phyloP scores from a whole-genome alignment of 2,113 vertebrate species.

The Seriola quinqueradiata region DNA sequence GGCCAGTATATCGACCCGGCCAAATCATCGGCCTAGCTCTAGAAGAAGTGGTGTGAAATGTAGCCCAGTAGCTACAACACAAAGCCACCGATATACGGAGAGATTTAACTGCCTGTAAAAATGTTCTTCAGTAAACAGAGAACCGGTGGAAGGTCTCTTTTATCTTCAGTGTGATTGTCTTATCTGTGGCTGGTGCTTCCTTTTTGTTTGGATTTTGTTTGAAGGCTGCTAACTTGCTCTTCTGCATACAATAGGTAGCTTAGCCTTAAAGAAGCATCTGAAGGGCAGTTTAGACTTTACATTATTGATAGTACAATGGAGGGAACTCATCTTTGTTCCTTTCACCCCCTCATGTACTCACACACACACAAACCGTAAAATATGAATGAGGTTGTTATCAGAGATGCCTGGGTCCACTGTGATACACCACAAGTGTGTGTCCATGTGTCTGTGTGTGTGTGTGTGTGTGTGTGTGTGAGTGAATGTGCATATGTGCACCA shows the following conservation, averaged over 20 bases:
- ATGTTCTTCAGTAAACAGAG: conserved; percentile 9
- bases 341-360: conserved; percentile 32
- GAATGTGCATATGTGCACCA: background rate
- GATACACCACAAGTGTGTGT: background rate
- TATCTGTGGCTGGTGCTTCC: background rate
- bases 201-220: conserved; percentile 11
- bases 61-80: background rate
- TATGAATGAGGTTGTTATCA: conserved; percentile 74
- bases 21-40: background rate
- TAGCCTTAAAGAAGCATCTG: conserved; percentile 26
- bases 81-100: background rate
- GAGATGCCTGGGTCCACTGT: conserved; percentile 46
- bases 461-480: background rate
- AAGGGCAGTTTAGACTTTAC: conserved; percentile 46
- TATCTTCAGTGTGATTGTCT: conserved; percentile 16
- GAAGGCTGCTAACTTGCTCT: background rate
- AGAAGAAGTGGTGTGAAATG: background rate
- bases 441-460: background rate
- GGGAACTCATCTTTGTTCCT: conserved; percentile 48
- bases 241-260: background rate
- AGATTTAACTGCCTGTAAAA: background rate
- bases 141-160: conserved; percentile 2
- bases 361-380: conserved; percentile 56
- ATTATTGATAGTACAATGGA: conserved; percentile 55
- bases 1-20: background rate